Evolutionary conservation across 2,113 vertebrate species (phyloP), one percentile per base, ranked within the genome.

Genomic region (Campylomormyrus numenius): DNA sequence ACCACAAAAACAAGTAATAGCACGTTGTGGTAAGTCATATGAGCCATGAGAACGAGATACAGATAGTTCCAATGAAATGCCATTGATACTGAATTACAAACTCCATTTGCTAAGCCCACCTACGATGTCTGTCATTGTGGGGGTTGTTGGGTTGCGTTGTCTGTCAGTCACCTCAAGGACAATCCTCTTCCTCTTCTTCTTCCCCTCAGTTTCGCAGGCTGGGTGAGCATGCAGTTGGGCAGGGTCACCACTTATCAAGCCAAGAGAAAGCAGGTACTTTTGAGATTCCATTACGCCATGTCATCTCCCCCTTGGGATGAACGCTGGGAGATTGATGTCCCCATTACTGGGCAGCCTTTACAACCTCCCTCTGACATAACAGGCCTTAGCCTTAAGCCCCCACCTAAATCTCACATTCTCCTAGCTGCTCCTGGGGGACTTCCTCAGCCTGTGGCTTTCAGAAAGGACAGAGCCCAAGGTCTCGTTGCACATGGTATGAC

Each of bases 211-310:
- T 80, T 42, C 15, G 74, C 35, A 35, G 35, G 35, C 17, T 42
- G 74, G 31, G 5, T 80, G 74, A 80, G 42, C 46, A 21, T 27
- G 4, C 62, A 48, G 88, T 13, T 46, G 45, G 2, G 5, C 62
- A 24, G 48, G 39, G 42, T 39, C 53, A 49, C 5, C 19, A 6
- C 83, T 85, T 24, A 85, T 85, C 83, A 85, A 85, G 49, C 42
- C 2, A 74, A 21, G 9, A n/a, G 42, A 48, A 17, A 39, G 45
- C 46, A 19, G 62, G 56, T 66, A 50, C 46, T 66, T 80, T 66
- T 2, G 42, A 89, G 88, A 77, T 89, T 89, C 39, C 88, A 89
- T 89, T 89, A 89, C 15, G 6, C 58, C 45, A 46, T 7, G 58
- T 49, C 10, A 31, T 49, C 9, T 49, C 27, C 62, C 45, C 62